phyloP scores from a whole-genome alignment of 2,797 vertebrate species.

The Neosalanx taihuensis region DNA sequence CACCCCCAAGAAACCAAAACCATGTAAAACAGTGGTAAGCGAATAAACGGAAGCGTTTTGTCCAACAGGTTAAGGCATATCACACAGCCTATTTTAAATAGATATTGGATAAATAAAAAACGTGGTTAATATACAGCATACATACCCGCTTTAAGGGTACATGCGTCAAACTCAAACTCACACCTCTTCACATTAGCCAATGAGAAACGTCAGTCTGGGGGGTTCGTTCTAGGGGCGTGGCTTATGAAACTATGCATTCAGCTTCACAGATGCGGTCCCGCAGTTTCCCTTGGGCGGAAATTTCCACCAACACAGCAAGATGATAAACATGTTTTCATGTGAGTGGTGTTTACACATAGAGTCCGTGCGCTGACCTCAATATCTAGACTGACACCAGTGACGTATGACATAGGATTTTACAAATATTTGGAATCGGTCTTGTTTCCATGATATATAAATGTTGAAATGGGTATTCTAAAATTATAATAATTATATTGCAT shows the following conservation, averaged over 20 bases:
- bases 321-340: slow-evolving; percentile 43
- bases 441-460: too few species aligned
- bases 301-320: slow-evolving; percentile 53
- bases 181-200: slow-evolving; percentile 67
- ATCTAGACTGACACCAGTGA: not conserved
- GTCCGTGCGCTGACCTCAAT: not conserved
- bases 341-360: not conserved
- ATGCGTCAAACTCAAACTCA: slow-evolving; percentile 54
- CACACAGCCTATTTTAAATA: not conserved
- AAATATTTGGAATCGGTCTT: too few species aligned
- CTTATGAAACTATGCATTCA: not conserved
- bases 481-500: too few species aligned
- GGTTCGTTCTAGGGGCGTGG: slow-evolving; percentile 58
- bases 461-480: too few species aligned
- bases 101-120: not conserved
- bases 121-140: not conserved
- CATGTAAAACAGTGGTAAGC: not conserved
- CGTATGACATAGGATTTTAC: not conserved
- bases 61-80: not conserved
- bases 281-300: slow-evolving; percentile 52
- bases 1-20: not conserved
- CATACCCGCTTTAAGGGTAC: not conserved
- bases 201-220: slow-evolving; percentile 36
- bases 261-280: slow-evolving; percentile 10
- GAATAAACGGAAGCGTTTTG: not conserved